phyloP scores from a whole-genome alignment of 2,113 vertebrate species.

The Pollachius pollachius region DNA sequence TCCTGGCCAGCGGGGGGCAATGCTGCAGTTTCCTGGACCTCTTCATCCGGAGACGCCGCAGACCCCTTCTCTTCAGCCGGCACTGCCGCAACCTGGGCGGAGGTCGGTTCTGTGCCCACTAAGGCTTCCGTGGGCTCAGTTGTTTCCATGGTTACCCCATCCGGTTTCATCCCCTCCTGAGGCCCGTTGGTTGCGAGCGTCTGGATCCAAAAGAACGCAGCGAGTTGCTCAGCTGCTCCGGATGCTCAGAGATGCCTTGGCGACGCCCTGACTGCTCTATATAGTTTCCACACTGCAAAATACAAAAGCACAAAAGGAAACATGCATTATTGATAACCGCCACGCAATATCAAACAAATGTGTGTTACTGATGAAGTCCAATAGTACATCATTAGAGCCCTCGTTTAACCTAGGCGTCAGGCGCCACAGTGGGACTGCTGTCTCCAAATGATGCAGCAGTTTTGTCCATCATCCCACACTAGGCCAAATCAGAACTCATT shows the following conservation, averaged over 20 bases:
- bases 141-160: slow-evolving; percentile 70
- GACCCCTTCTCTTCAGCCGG: slow-evolving; percentile 37
- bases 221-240: neutral
- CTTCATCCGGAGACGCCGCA: slow-evolving; percentile 26
- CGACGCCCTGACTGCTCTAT: neutral
- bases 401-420: too few species aligned
- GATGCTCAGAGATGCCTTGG: neutral
- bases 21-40: slow-evolving; percentile 28
- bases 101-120: slow-evolving; percentile 35
- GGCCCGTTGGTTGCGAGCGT: neutral
- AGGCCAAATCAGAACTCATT: slow-evolving; percentile 36
- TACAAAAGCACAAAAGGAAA: neutral
- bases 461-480: slow-evolving; percentile 14
- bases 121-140: slow-evolving; percentile 60
- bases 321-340: neutral
- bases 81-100: neutral
- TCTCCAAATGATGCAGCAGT: slow-evolving; percentile 5
- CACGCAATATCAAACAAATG: neutral
- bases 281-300: slow-evolving; percentile 1
- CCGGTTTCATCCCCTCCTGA: slow-evolving; percentile 72
- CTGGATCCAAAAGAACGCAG: neutral
- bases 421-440: too few species aligned
- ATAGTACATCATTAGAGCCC: too few species aligned
- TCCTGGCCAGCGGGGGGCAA: slow-evolving; percentile 18
- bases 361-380: neutral